Percentiles rank a stretch among this genome's conserved stretches.
phyloP scores from a whole-genome alignment of 2,888 invertebrate species.

The Onthophagus sagittarius region DNA sequence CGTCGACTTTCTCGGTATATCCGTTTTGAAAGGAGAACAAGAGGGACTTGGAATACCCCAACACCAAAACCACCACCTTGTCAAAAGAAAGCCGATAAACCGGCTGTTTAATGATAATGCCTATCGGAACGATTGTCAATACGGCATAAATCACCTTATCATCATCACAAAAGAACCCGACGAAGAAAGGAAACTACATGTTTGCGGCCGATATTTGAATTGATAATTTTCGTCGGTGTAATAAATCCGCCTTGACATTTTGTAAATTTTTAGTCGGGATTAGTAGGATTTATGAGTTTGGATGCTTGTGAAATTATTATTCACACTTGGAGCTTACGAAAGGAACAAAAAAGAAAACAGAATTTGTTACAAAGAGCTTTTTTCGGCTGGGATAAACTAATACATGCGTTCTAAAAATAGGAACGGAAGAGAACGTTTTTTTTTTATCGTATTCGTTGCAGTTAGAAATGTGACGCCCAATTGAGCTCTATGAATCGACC shows the following conservation, averaged over 20 bases:
- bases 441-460: neutral
- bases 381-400: neutral
- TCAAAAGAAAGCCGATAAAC: neutral
- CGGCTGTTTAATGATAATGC: neutral
- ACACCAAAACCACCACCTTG: neutral
- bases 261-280: neutral
- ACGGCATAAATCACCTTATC: neutral
- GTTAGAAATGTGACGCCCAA: neutral
- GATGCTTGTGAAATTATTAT: neutral
- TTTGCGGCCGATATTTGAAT: neutral
- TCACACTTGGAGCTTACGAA: neutral
- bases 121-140: neutral
- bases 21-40: neutral
- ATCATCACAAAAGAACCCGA: neutral
- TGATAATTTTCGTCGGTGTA: neutral
- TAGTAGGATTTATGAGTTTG: neutral
- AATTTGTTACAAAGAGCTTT: neutral
- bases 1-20: neutral
- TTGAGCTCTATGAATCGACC: neutral
- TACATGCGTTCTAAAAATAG: neutral
- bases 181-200: neutral
- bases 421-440: neutral
- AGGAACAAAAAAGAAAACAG: neutral
- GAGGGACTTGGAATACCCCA: neutral
- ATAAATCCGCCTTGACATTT: neutral